Percentiles rank a stretch among this genome's conserved stretches.
phyloP scores from a whole-genome alignment of 2,888 invertebrate genomes.

The Caenorhabditis sp. region DNA sequence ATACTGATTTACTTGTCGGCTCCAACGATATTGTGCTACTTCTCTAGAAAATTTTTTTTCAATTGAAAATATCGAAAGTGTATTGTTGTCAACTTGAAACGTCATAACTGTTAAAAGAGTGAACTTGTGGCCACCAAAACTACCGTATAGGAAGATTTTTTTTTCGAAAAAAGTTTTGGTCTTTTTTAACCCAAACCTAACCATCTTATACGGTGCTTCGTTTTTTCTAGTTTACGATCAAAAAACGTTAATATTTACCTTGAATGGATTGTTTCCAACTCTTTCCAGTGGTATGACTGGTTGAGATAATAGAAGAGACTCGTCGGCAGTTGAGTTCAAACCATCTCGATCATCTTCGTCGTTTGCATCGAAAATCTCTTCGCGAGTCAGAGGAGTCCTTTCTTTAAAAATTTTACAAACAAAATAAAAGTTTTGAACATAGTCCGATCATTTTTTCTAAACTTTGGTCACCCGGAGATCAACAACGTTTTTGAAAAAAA shows the following conservation, averaged over 20 bases:
- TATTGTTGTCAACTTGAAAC: too few relatives aligned
- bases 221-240: too few relatives aligned
- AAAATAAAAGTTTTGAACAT: background rate
- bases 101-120: too few relatives aligned
- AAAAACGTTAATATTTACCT: too few relatives aligned
- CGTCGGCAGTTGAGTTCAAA: conserved; percentile 4
- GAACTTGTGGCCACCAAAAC: too few relatives aligned
- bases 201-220: background rate
- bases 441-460: too few relatives aligned
- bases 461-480: too few relatives aligned
- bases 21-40: background rate
- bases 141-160: too few relatives aligned
- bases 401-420: background rate
- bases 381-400: background rate
- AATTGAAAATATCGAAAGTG: too few relatives aligned
- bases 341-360: conserved; percentile 3
- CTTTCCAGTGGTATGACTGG: conserved; percentile 14
- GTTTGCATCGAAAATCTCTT: background rate
- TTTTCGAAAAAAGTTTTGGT: too few relatives aligned
- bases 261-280: conserved; percentile 25
- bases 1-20: conserved; percentile 5
- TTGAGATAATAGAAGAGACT: conserved; percentile 15
- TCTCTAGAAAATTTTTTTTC: background rate
- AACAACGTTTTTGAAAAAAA: background rate
- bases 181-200: too few relatives aligned